These are phyloP conservation scores for Colletes collaris DNA, from an alignment of 2,888 invertebrate genomes.

Conservation along the genomic window DNA sequence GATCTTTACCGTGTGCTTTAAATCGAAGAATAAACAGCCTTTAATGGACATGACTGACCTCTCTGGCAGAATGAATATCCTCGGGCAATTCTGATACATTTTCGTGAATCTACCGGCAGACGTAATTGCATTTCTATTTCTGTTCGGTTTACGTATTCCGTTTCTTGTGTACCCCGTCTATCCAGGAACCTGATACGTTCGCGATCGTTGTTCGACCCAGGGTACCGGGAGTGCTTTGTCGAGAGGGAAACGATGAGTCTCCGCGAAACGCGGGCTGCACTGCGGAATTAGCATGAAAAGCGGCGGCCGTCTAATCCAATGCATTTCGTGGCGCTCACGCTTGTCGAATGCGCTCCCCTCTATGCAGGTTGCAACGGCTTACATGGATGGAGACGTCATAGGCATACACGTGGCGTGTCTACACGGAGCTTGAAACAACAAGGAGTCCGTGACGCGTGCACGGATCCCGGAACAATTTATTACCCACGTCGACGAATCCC, in stretches of 20 bases:
- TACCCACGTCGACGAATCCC: not conserved
- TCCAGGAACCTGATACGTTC: not conserved
- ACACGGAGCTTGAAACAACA: conserved; percentile 22
- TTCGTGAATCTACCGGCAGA: too few species aligned
- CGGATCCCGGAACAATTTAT: conserved; percentile 23
- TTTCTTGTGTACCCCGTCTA: not conserved
- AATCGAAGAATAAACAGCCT: too few species aligned
- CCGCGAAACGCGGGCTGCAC: conserved; percentile 22
- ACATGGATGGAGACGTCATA: conserved; percentile 23
- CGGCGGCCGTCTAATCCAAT: conserved; percentile 53
- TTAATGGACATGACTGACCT: too few species aligned
- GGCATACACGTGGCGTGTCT: conserved; percentile 25
- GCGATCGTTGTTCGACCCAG: not conserved
- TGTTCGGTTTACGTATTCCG: not conserved
- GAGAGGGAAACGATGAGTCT: conserved; percentile 17
- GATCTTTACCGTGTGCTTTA: too few species aligned
- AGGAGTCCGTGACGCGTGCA: conserved; percentile 26
- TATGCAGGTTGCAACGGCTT: conserved; percentile 34
- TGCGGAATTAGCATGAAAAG: conserved; percentile 55
- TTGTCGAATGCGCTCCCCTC: conserved; percentile 51
- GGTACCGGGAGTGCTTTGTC: conserved; percentile 9
- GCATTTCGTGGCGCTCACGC: conserved; percentile 47
- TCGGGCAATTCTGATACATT: too few species aligned
- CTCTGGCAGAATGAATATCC: too few species aligned
- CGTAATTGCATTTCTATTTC: conserved; percentile 14